Conservation (phyloP, 2,113 vertebrate genomes). For the Riparia riparia region DNA sequence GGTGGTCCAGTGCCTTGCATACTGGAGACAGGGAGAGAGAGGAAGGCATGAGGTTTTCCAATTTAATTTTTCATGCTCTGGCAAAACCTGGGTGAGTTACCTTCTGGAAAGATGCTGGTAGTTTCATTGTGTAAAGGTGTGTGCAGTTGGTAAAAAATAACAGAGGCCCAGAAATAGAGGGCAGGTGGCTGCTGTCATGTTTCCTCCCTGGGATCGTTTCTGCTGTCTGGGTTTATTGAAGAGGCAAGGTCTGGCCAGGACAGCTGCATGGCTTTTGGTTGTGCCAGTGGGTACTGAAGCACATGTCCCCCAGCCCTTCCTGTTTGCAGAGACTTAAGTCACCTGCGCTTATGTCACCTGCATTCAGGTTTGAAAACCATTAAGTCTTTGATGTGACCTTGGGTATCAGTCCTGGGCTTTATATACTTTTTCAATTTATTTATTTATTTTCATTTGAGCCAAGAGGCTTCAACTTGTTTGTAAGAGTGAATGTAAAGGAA, state of each 20-base stretch:
- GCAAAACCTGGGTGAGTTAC: background rate
- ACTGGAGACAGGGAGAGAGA: background rate
- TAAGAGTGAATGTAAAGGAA: background rate
- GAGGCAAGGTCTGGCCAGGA: background rate
- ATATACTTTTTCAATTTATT: background rate
- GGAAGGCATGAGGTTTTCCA: background rate
- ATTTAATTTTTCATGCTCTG: background rate
- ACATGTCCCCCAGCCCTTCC: rapidly evolving
- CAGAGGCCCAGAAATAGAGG: background rate
- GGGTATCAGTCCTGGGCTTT: background rate
- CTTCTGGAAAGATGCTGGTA: background rate
- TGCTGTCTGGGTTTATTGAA: background rate
- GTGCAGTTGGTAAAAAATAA: background rate
- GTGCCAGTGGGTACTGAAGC: background rate
- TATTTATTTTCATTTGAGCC: background rate
- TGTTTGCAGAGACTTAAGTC: background rate
- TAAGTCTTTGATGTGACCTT: background rate
- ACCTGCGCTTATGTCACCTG: background rate
- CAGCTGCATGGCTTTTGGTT: background rate
- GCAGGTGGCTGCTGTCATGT: background rate
- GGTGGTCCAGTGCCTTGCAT: background rate
- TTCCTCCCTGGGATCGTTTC: background rate
- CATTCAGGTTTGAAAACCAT: background rate
- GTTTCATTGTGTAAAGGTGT: background rate
- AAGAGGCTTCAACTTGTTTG: background rate